A percentile compares a stretch with the other conserved stretches of the same genome.
phyloP scores from a whole-genome alignment of 2,888 invertebrate genomes.

The Teleogryllus oceanicus region DNA sequence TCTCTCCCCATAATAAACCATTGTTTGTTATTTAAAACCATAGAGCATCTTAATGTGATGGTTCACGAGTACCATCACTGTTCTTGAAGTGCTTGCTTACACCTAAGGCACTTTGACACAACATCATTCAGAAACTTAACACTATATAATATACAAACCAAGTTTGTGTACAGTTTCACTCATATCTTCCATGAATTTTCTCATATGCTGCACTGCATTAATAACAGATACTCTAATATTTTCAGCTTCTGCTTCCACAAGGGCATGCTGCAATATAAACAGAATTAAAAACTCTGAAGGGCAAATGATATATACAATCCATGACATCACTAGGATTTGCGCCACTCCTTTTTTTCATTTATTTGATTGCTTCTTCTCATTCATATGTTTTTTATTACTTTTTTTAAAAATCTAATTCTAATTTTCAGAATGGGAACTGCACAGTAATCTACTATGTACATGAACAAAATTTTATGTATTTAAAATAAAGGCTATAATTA shows the following conservation, averaged over 20 bases:
- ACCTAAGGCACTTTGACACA: not conserved
- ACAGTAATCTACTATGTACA: too few relatives aligned
- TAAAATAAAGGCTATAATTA: too few relatives aligned
- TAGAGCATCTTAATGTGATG: not conserved
- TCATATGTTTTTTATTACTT: too few relatives aligned
- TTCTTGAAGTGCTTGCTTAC: not conserved
- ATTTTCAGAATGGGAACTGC: too few relatives aligned
- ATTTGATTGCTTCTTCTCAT: too few relatives aligned
- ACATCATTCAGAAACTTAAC: constrained; percentile 1
- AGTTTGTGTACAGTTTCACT: constrained; percentile 52
- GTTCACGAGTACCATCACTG: not conserved
- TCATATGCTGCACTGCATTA: constrained; percentile 52
- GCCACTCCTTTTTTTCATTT: too few relatives aligned
- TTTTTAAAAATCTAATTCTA: too few relatives aligned
- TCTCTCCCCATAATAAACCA: too few relatives aligned
- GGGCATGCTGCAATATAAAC: constrained; percentile 47
- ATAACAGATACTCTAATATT: constrained; percentile 52
- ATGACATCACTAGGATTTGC: too few relatives aligned
- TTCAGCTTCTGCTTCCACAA: constrained; percentile 57
- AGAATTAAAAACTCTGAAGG: not conserved
- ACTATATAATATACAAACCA: constrained; percentile 41
- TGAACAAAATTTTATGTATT: too few relatives aligned
- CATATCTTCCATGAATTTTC: constrained; percentile 54
- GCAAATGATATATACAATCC: too few relatives aligned
- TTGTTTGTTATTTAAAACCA: not conserved